Evolutionary conservation across 2,113 vertebrate genomes (phyloP).

Genomic region (Corythoichthys intestinalis): DNA sequence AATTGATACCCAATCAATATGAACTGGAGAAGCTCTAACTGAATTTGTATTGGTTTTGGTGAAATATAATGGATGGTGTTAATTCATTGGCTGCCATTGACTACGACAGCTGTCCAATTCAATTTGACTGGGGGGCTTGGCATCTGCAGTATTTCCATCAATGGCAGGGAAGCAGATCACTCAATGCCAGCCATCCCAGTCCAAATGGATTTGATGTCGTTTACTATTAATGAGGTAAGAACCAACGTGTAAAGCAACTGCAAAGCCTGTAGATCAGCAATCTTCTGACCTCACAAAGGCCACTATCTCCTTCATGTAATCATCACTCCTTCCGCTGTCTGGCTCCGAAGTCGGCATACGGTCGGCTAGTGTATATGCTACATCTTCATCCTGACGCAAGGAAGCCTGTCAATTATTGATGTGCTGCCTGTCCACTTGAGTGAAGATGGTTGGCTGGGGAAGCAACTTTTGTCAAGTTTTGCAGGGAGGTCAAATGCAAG

Average conservation of each 20-base stretch:
- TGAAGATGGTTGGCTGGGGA: not conserved
- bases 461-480: not conserved
- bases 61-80: too few species aligned
- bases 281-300: slow-evolving; percentile 10
- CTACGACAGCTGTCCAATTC: too few species aligned
- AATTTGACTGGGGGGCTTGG: too few species aligned
- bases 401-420: slow-evolving; percentile 11
- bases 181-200: too few species aligned
- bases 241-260: not conserved
- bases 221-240: not conserved
- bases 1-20: too few species aligned
- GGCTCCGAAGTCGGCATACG: slow-evolving; percentile 1
- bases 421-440: not conserved
- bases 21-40: too few species aligned
- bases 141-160: too few species aligned
- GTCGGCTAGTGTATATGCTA: not conserved
- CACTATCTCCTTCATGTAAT: slow-evolving; percentile 21
- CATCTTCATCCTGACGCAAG: not conserved
- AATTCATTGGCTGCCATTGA: too few species aligned
- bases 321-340: slow-evolving; percentile 14
- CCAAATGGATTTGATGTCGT: too few species aligned
- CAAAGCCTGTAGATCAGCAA: slow-evolving; percentile 6
- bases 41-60: too few species aligned
- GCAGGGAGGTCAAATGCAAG: not conserved
- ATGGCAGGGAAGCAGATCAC: too few species aligned